Base-by-base conservation (phyloP, 2,888 invertebrate genomes). In the Dynastes tityus region DNA sequence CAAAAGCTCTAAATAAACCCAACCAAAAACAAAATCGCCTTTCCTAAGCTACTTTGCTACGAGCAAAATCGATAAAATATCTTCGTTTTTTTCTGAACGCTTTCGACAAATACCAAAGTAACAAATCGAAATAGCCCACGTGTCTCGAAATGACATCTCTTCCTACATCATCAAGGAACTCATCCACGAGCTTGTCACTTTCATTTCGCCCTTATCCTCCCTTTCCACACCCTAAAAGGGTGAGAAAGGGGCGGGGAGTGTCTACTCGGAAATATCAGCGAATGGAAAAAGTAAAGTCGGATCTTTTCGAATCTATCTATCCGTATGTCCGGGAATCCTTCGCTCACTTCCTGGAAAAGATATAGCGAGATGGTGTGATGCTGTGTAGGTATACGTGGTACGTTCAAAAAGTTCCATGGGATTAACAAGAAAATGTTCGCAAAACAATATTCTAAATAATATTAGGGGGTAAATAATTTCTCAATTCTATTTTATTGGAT, bases 191-290 rank as follows among this genome's bases (percentile, higher is more conserved):
- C 16, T 16, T 58, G 55, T 58, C 55, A 58, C 55, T 9, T 58
- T 58, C 55, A 27, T 58, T 58, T 58, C 55, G 22, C 22, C 55
- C 55, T 22, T 53, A n/a, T 16, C 55, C 55, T 22, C 55, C 22
- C 55, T 16, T 53, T 4, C 53, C 55, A 8, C 8, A 8, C 8
- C 55, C 22, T 58, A 0, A 58, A 22, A 58, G 22, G 45, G 8
- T 1, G 9, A 0, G 45, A 32, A 32, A 32, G 29, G 16, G 40
- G 40, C 1, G 8, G 40, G 40, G 45, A 11, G 8, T 2, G 45
- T 45, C 45, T 45, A 45, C 45, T 11, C 45, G 45, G 22, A 58
- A 58, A 58, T 58, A 58, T 22, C 55, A 5, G 22, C 6, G 22
- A 22, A 58, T 4, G n/a, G 16, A 8, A 58, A 16, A 58, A 4